Evolutionary conservation across 1,140 invertebrate species (phyloP).

Genomic region (Xylocopa sonorina): DNA sequence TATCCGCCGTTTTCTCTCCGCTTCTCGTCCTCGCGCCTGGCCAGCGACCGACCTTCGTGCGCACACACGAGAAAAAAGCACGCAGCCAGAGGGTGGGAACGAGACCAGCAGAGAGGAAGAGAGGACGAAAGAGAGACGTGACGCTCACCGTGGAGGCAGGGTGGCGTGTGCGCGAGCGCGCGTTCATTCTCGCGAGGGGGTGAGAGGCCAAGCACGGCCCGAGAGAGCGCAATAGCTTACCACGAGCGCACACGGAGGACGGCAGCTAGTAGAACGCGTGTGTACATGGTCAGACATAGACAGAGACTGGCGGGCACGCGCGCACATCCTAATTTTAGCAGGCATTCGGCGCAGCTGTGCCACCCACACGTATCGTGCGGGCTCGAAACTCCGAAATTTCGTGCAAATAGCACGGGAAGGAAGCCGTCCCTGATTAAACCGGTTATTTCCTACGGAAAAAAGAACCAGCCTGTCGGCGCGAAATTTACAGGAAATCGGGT

Average conservation of each 20-base stretch:
- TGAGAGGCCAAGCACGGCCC: slow-evolving; percentile 26
- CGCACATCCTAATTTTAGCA: slow-evolving; percentile 73
- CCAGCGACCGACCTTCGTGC: slow-evolving; percentile 69
- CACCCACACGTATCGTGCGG: slow-evolving; percentile 70
- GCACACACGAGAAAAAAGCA: slow-evolving; percentile 63
- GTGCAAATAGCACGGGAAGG: slow-evolving; percentile 70
- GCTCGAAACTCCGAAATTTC: slow-evolving; percentile 70
- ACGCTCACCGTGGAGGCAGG: neutral
- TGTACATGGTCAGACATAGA: slow-evolving; percentile 9
- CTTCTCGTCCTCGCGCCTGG: slow-evolving; percentile 60
- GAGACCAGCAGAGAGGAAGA: slow-evolving; percentile 35
- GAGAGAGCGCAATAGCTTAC: slow-evolving; percentile 48
- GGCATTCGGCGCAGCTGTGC: slow-evolving; percentile 76
- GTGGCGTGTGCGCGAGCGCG: slow-evolving; percentile 5
- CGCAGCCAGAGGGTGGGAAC: slow-evolving; percentile 47
- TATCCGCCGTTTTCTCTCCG: slow-evolving; percentile 39
- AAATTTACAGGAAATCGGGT: slow-evolving; percentile 71
- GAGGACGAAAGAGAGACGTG: slow-evolving; percentile 4
- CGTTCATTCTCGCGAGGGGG: neutral
- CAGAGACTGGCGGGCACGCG: neutral
- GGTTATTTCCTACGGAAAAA: slow-evolving; percentile 69
- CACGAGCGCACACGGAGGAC: neutral
- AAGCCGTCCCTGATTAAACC: slow-evolving; percentile 70
- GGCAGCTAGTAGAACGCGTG: slow-evolving; percentile 12
- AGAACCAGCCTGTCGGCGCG: slow-evolving; percentile 34